phyloP scores from a whole-genome alignment of 2,113 vertebrate genomes.

The Speoplatyrhinus poulsoni region DNA sequence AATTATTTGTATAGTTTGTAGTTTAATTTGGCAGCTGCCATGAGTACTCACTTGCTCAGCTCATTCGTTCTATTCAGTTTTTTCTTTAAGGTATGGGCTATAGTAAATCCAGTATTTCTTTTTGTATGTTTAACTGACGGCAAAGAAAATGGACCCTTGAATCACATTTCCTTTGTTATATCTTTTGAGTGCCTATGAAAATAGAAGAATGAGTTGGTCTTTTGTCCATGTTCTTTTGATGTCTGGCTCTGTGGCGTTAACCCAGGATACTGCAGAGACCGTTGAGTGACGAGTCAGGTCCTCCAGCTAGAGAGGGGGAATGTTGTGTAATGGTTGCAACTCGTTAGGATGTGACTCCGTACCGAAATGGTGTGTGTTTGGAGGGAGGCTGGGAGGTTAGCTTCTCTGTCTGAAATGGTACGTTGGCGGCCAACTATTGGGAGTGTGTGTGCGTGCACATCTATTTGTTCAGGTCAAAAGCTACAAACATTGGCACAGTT shows the following conservation, averaged over 20 bases:
- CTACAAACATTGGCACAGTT: constrained; percentile 25
- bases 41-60: constrained; percentile 3
- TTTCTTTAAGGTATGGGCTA: neutral
- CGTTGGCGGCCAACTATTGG: constrained; percentile 6
- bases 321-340: neutral
- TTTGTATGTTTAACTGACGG: constrained; percentile 9
- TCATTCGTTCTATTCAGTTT: neutral
- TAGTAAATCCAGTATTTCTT: constrained; percentile 6
- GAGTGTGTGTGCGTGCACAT: constrained; percentile 21
- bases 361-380: constrained; percentile 12
- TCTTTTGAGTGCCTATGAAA: neutral
- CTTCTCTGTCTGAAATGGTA: neutral
- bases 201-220: constrained; percentile 2
- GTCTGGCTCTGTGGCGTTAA: neutral
- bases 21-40: constrained; percentile 1
- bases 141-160: constrained; percentile 13
- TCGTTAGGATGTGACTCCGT: neutral
- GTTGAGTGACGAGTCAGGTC: neutral
- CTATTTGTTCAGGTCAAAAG: constrained; percentile 49
- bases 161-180: neutral
- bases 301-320: constrained; percentile 2
- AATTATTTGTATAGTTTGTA: constrained; percentile 15
- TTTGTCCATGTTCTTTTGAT: neutral
- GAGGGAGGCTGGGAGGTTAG: constrained; percentile 6
- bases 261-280: constrained; percentile 1